Base-by-base conservation (phyloP, 2,888 invertebrate genomes). In the Macropis europaea region DNA sequence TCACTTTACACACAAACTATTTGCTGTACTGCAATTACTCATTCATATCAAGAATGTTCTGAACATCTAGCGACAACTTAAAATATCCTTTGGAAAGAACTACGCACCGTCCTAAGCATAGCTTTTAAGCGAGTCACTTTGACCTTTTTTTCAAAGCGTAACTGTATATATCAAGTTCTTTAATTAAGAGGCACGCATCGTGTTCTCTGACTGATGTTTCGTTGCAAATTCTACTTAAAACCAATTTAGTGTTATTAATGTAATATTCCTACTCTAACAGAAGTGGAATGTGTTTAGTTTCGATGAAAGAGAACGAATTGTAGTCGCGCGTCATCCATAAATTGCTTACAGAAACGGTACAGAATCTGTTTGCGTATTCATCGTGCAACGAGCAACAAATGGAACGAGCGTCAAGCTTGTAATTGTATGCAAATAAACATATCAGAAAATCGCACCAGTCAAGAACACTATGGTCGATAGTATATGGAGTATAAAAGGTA, bases 401-500 rank as follows among this genome's bases (percentile, higher is more conserved):
- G n/a, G 3, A 26, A 11, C 24, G 17, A 38, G 40, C 11, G 9
- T 3, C 36, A 34, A 40, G 22, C 26, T n/a, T 34, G 28, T 13
- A 9, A 43, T 32, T 42, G 19, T 26, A 32, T 34, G 24, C 32
- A 54, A 52, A 59, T 40, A 54, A 52, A 59, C 36, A 57, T 22
- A 54, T 47, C 34, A 57, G 38, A 48, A 26, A 69, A 57, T 77
- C 69, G 69, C 81, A 82, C 73, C 77, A 59, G 71, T 47, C 69
- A 62, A 77, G 60, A 69, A 71, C 56, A 54, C 71, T 68, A 42
- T 30, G 36, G 42, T 45, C 42, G 38, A 57, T 48, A 61, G 64
- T 50, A 59, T 34, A 56, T 45, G 40, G 70, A 77, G 78, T 85
- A 85, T 73, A 86, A 85, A 86, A 85, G 69, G 79, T 76, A 81